Evolutionary conservation across 2,113 vertebrate species (phyloP), one percentile per base, ranked within the genome.

Genomic region (Malurus alboscapulatus): DNA sequence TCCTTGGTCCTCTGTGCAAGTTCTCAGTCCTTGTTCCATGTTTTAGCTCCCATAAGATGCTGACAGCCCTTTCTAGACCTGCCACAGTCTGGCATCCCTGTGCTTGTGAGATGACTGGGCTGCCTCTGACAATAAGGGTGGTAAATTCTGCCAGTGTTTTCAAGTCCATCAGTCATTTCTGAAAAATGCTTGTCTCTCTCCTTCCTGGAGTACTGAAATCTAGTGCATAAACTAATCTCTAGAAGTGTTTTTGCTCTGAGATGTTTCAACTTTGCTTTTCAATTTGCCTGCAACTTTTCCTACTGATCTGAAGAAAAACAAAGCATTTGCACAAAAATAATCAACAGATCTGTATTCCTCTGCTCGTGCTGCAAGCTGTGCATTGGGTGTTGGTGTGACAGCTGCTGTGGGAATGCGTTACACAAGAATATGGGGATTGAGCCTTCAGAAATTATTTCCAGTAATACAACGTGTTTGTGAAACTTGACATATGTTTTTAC

Each of bases 401-500:
- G 89, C 87, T 94, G 94, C 93, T 96, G 76, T 84, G 87, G 86
- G 84, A 95, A 96, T 10, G 59, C 3, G 11, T 88, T 94, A 87
- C 81, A 68, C 75, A 80, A 76, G 78, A 58, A 89, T 44, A 91
- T 32, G 59, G 58, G 54, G 84, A 89, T 44, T 3, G 25, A 96
- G 78, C 78, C 74, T 92, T 89, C 87, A 94, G 89, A 90, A 92
- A 92, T 89, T 82, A 89, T 91, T 96, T 93, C 74, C 89, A 92
- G 82, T 82, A 89, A 80, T 85, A 72, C 51, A 94, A 59, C 67
- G 71, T 10, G 0, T 68, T 85, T 95, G 81, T 19, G 24, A 96
- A 95, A 94, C 32, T 18, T 93, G 91, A 83, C 89, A 69, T 92
- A 93, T 87, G 88, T 44, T 96, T 96, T 96, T 89, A 88, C 84